Conservation (phyloP, 2,113 vertebrate species). For the Python bivittatus region DNA sequence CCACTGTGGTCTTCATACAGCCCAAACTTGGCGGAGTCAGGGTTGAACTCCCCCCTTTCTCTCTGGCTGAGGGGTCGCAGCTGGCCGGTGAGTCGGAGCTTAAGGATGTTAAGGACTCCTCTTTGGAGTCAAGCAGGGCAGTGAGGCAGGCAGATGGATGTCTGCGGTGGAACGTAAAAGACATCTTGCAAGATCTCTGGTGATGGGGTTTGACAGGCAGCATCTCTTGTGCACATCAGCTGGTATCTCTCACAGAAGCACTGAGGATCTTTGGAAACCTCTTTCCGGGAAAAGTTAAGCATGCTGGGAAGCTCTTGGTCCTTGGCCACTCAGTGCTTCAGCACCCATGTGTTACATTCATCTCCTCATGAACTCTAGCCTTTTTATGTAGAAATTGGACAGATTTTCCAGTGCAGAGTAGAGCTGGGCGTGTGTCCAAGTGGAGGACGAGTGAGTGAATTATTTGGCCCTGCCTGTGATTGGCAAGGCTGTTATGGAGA, state of each 20-base stretch:
- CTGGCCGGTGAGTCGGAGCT: no score
- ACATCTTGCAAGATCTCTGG: not conserved
- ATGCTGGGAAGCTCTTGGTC: not conserved
- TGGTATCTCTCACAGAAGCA: no score
- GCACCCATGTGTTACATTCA: not conserved
- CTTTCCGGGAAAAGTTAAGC: not conserved
- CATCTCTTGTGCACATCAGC: no score
- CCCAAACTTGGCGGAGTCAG: not conserved
- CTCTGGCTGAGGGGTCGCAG: not conserved
- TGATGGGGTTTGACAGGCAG: not conserved
- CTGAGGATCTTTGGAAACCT: not conserved
- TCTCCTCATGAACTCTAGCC: not conserved
- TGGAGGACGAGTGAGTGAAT: no score
- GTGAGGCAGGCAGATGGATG: not conserved
- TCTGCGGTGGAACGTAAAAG: not conserved
- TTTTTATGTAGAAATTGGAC: not conserved
- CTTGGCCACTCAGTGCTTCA: not conserved
- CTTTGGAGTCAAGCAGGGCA: not conserved
- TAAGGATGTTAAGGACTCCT: not conserved
- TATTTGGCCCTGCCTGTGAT: no score
- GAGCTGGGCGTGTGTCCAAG: fast-evolving
- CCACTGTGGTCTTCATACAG: not conserved
- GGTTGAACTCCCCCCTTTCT: not conserved
- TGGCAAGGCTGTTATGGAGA: no score
- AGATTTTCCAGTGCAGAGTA: not conserved